Conservation (phyloP, 2,113 vertebrate species). For the Pomatostomus ruficeps region DNA sequence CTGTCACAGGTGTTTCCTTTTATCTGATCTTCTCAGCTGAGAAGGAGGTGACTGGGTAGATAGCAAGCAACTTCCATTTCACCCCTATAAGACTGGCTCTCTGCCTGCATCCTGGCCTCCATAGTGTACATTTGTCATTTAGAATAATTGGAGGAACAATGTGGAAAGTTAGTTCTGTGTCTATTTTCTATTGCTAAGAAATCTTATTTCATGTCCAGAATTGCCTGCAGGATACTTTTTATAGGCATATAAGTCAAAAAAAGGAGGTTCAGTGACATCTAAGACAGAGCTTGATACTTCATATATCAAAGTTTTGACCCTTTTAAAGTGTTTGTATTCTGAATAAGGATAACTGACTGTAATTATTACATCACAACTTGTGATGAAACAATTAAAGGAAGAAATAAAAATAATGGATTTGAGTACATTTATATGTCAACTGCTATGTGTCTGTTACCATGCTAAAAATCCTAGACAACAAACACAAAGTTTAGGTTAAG, state of each 20-base stretch:
- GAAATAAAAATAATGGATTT: neutral
- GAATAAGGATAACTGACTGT: neutral
- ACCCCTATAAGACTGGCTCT: neutral
- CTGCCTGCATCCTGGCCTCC: neutral
- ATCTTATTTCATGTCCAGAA: neutral
- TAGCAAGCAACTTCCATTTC: neutral
- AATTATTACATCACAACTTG: neutral
- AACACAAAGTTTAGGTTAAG: conserved; percentile 2
- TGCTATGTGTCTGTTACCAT: neutral
- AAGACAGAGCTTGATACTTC: neutral
- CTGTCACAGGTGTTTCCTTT: neutral
- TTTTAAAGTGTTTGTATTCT: neutral
- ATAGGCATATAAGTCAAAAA: neutral
- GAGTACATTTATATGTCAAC: neutral
- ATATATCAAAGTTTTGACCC: neutral
- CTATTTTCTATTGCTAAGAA: neutral
- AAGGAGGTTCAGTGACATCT: neutral
- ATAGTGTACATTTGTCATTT: neutral
- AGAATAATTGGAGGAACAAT: neutral
- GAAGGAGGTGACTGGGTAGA: neutral
- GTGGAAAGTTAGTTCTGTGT: neutral
- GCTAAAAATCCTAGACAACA: neutral
- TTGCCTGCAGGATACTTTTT: neutral
- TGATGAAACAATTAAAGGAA: neutral
- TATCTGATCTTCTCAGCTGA: neutral